Evolutionary conservation across 2,888 invertebrate genomes (phyloP), one percentile per base, ranked within the genome.

Genomic region (Tachystola acroxantha): DNA sequence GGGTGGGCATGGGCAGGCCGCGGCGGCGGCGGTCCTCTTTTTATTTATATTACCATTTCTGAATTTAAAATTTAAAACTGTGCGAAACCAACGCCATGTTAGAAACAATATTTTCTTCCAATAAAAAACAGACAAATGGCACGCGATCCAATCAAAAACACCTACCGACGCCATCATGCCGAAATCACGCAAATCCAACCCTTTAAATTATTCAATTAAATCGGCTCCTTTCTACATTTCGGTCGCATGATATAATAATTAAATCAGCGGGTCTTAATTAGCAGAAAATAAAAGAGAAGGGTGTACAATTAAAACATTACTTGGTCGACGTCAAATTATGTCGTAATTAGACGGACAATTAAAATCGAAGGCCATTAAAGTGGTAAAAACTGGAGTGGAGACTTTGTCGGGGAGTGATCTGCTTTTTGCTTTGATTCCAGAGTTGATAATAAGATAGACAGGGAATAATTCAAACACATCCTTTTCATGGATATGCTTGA

Each of bases 1-100:
- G 85, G 84, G 85, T 85, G 85, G 85, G 84, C 85, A 81, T 85
- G 85, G 85, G 84, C 85, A 81, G 54, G 47, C 63, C 63, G 57
- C 66, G 61, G 64, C 69, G 70, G 70, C 71, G 68, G 70, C 63
- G 66, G 69, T 68, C 61, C 62, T 62, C 57, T 48, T 48, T 57
- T 66, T 75, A 81, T 79, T 79, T 82, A 70, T 61, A 67, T 62
- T 57, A n/a, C 66, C 68, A 53, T 70, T 75, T 75, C 68, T 56
- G 57, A 75, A 72, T 72, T 70, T 65, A 10, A 65, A 73, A 73
- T 66, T 64, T 65, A 36, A 52, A 64, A 59, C 62, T 61, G 64
- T 58, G 57, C 64, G 53, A 72, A 75, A 64, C 60, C 56, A 54
- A 55, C 58, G 53, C 48, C 47, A 55, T 52, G 37, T 50, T 19